These are phyloP conservation scores for Sphaerodactylus townsendi DNA, from an alignment of 2,113 vertebrate species.

Conservation along the genomic window DNA sequence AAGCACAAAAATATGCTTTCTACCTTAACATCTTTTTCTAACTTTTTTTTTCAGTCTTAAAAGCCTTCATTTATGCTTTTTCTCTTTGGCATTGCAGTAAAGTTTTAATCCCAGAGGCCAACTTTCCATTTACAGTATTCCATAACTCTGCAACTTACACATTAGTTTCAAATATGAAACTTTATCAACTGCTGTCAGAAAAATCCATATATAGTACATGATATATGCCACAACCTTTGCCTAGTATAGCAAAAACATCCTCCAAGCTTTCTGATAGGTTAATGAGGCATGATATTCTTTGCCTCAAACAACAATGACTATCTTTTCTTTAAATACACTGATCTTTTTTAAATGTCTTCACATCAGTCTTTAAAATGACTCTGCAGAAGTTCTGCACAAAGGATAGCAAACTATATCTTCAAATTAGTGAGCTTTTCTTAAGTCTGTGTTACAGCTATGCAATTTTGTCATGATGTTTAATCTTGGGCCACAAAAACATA, in stretches of 20 bases:
- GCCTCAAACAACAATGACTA: constrained; percentile 5
- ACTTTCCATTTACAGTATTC: constrained; percentile 17
- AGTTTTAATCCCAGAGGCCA: constrained; percentile 18
- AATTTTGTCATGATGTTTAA: neutral
- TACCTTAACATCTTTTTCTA: neutral
- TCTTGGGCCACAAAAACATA: neutral
- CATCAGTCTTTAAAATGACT: constrained; percentile 10
- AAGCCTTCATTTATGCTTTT: neutral
- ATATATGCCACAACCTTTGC: neutral
- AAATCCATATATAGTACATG: neutral
- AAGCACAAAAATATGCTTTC: neutral
- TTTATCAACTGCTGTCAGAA: constrained; percentile 14
- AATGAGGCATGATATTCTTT: neutral
- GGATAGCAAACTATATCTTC: neutral
- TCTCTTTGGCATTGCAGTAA: neutral
- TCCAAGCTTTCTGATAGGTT: neutral
- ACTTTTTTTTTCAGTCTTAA: neutral
- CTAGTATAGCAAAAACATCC: neutral
- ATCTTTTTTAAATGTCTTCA: neutral
- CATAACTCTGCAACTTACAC: constrained; percentile 13
- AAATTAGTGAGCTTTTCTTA: neutral
- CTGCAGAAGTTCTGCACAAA: neutral
- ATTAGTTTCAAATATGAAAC: constrained; percentile 16
- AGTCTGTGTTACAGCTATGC: neutral
- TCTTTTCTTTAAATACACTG: constrained; percentile 5